Conservation (phyloP, 2,113 vertebrate species). For the Oreochromis tanganicae region DNA sequence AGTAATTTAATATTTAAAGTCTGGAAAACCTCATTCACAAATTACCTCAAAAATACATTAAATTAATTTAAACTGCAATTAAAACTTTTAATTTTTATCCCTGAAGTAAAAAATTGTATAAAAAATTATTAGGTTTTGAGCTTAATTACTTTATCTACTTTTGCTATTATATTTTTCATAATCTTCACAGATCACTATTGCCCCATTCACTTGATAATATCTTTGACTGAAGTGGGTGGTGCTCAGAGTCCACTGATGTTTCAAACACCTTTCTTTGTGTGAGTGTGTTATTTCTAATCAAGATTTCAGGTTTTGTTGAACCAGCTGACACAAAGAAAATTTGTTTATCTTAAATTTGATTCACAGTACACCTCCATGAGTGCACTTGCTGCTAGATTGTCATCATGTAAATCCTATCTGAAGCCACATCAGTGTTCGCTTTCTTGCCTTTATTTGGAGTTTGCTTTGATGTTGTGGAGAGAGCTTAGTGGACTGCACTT, state of each 20-base stretch:
- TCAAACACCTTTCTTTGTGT: neutral
- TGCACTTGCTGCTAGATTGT: neutral
- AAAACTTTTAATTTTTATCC: fast-evolving
- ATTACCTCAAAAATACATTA: neutral
- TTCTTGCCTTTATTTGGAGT: fast-evolving
- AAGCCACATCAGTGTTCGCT: fast-evolving
- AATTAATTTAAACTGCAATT: neutral
- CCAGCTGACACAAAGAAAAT: neutral
- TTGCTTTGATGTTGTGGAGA: fast-evolving
- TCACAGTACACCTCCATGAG: neutral
- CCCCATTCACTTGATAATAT: neutral
- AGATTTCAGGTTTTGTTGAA: neutral
- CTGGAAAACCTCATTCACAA: neutral
- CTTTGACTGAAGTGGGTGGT: neutral
- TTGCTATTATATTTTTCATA: neutral
- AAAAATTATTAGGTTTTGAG: neutral
- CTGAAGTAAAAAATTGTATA: neutral
- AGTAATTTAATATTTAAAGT: neutral
- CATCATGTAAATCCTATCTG: neutral
- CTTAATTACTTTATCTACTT: neutral
- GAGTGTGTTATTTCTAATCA: neutral
- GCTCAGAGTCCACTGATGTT: neutral
- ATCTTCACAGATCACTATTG: neutral
- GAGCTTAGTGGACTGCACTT: neutral
- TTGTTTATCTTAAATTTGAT: neutral